Evolutionary conservation across 2,888 invertebrate species (phyloP).

Genomic region (Belgica antarctica): DNA sequence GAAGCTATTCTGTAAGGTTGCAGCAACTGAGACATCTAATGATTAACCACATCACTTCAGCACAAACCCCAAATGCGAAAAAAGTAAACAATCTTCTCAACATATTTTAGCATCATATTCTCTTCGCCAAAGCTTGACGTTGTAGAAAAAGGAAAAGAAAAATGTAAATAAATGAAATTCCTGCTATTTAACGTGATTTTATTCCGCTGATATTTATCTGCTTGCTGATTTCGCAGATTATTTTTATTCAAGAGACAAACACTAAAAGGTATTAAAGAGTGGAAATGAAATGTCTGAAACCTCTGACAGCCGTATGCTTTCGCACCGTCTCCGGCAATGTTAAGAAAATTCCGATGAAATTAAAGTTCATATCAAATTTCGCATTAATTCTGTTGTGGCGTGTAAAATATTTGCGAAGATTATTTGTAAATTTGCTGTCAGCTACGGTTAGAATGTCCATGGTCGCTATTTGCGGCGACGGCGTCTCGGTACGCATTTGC

Average conservation of each 20-base stretch:
- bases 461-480: not conserved
- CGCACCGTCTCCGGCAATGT: not conserved
- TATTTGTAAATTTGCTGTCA: not conserved
- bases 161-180: slow-evolving; percentile 39
- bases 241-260: slow-evolving; percentile 14
- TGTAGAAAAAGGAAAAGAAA: not conserved
- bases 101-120: slow-evolving; percentile 5
- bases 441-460: not conserved
- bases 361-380: slow-evolving; percentile 37
- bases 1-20: too few species aligned
- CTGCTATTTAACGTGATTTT: slow-evolving; percentile 40
- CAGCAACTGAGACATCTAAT: too few species aligned
- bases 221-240: slow-evolving; percentile 34
- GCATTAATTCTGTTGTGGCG: not conserved
- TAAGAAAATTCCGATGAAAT: slow-evolving; percentile 18
- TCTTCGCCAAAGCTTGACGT: not conserved
- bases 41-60: too few species aligned
- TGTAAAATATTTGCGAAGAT: slow-evolving; percentile 5
- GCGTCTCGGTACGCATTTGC: not conserved
- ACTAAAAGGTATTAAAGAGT: not conserved
- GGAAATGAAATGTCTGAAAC: not conserved
- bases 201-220: slow-evolving; percentile 37
- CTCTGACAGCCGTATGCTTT: not conserved
- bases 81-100: not conserved
- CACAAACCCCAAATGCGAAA: too few species aligned